Evolutionary conservation across 2,888 invertebrate genomes (phyloP).

Genomic region (Euproctis similis): DNA sequence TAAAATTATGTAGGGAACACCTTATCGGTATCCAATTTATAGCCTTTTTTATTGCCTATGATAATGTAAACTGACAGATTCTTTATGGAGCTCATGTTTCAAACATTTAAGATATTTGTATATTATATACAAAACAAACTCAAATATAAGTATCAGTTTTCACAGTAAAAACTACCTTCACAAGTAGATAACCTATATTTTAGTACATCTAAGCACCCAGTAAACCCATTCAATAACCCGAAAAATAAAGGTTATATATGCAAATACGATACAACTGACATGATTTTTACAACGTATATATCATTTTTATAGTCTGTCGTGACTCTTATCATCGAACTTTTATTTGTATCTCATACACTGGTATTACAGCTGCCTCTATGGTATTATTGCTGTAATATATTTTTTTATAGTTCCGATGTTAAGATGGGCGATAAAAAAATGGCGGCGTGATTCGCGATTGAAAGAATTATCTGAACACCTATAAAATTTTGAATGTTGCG

Average conservation of each 20-base stretch:
- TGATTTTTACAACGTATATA: slow-evolving; percentile 42
- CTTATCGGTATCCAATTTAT: too few relatives aligned
- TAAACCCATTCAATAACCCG: slow-evolving; percentile 28
- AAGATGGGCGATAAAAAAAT: slow-evolving; percentile 31
- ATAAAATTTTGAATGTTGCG: slow-evolving; percentile 15
- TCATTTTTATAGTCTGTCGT: slow-evolving; percentile 39
- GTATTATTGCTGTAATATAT: slow-evolving; percentile 38
- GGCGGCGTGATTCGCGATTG: slow-evolving; percentile 23
- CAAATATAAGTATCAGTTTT: too few relatives aligned
- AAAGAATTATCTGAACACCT: slow-evolving; percentile 24
- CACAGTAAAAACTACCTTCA: too few relatives aligned
- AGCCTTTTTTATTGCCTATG: too few relatives aligned
- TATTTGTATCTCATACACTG: slow-evolving; percentile 43
- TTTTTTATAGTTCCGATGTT: slow-evolving; percentile 43
- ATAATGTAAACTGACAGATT: too few relatives aligned
- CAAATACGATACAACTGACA: slow-evolving; percentile 3
- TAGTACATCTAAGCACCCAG: slow-evolving; percentile 7
- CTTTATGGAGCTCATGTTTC: too few relatives aligned
- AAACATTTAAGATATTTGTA: too few relatives aligned
- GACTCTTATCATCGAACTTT: slow-evolving; percentile 34
- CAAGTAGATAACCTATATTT: too few relatives aligned
- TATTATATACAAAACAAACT: too few relatives aligned
- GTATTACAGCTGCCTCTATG: slow-evolving; percentile 32
- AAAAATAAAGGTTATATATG: slow-evolving; percentile 24
- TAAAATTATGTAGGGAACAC: too few relatives aligned